These are phyloP conservation scores for Sycon ciliatum DNA, from an alignment of 37 sponge, comb jelly and placozoan species.

Conservation along the genomic window DNA sequence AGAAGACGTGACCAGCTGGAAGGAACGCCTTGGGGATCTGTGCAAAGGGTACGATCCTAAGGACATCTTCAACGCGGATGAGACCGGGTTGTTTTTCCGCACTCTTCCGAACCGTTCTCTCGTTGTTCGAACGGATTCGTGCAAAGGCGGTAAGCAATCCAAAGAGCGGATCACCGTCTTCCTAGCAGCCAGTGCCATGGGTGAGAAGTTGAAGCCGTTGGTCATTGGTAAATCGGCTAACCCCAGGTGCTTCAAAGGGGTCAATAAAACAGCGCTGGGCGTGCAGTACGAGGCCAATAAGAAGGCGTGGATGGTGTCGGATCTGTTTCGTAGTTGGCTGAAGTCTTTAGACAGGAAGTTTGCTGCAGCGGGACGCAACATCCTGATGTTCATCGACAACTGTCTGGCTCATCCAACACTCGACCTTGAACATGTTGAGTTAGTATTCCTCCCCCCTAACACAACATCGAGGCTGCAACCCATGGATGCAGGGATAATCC, in stretches of 20 bases:
- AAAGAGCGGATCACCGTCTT: slow-evolving; percentile 27
- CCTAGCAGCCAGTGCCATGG: slow-evolving; percentile 16
- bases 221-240: slow-evolving; percentile 29
- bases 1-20: slow-evolving; percentile 15
- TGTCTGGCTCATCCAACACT: slow-evolving; percentile 1
- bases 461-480: slow-evolving; percentile 11
- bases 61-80: slow-evolving; percentile 33
- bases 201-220: slow-evolving; percentile 19
- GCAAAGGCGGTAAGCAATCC: slow-evolving; percentile 12
- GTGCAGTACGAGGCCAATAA: neutral
- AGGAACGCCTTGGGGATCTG: neutral
- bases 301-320: neutral
- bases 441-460: slow-evolving; percentile 5
- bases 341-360: neutral
- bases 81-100: slow-evolving; percentile 33
- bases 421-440: neutral
- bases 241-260: slow-evolving; percentile 2
- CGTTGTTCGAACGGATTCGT: slow-evolving; percentile 15
- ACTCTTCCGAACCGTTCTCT: slow-evolving; percentile 32
- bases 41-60: slow-evolving; percentile 18
- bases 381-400: slow-evolving; percentile 1
- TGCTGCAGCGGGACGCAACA: neutral
- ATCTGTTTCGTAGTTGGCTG: neutral
- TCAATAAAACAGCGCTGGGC: too few relatives aligned
- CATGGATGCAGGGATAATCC: slow-evolving; percentile 2